Conservation (phyloP, 2,113 vertebrate species). For the Lepus europaeus region DNA sequence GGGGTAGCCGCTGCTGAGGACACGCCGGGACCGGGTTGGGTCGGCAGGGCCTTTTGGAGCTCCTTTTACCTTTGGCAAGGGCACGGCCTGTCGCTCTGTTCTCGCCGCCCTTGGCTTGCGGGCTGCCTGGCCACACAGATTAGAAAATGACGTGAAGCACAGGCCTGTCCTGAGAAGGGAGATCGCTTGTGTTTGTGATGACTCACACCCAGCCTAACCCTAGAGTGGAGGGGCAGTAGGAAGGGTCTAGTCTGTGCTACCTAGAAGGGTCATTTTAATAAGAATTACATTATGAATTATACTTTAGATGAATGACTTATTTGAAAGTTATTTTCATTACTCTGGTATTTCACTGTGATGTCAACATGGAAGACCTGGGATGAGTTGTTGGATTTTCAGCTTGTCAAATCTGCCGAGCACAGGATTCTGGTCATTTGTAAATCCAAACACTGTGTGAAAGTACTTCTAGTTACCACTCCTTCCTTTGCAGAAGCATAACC, state of each 20-base stretch:
- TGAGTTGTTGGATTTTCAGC: conserved; percentile 42
- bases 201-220: background rate
- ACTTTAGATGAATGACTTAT: conserved; percentile 30
- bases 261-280: background rate
- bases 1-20: background rate
- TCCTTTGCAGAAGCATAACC: conserved; percentile 51
- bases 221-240: background rate
- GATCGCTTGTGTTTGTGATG: background rate
- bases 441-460: conserved; percentile 43
- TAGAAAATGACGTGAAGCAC: background rate
- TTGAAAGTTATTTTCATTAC: conserved; percentile 12
- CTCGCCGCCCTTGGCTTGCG: background rate
- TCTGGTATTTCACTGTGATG: conserved; percentile 65
- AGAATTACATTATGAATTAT: background rate
- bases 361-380: conserved; percentile 61
- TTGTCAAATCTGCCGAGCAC: conserved; percentile 12
- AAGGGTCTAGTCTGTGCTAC: background rate
- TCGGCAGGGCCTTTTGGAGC: background rate
- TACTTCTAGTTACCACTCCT: background rate
- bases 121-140: background rate
- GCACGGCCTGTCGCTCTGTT: background rate
- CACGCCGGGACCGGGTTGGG: background rate
- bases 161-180: background rate
- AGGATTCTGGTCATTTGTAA: conserved; percentile 36
- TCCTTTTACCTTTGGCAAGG: background rate